A percentile compares a stretch with the other conserved stretches of the same genome.
These are phyloP conservation scores for Chloropsis hardwickii DNA, from an alignment of 2,113 vertebrate genomes.

Conservation along the genomic window DNA sequence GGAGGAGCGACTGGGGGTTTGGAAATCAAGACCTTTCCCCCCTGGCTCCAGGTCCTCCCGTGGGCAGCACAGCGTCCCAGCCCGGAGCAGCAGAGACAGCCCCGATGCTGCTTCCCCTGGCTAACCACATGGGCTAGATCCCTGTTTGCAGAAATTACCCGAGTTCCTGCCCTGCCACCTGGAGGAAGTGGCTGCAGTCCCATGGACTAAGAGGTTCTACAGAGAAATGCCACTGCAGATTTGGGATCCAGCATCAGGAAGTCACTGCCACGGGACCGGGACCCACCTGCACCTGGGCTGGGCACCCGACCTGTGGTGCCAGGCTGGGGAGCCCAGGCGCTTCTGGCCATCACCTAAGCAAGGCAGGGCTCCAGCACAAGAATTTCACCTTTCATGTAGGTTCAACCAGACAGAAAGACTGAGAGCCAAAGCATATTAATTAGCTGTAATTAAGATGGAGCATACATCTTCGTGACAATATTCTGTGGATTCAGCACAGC, in stretches of 20 bases:
- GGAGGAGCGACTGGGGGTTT: not conserved
- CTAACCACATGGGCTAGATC: fast-evolving
- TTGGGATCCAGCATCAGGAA: fast-evolving
- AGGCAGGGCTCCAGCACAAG: not conserved
- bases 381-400: too few relatives aligned
- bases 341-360: not conserved
- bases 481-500: not conserved
- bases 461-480: not conserved
- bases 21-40: fast-evolving
- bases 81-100: not conserved
- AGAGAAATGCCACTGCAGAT: not conserved
- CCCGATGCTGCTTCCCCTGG: fast-evolving
- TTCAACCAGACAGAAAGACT: not conserved
- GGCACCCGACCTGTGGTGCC: not conserved
- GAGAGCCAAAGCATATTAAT: not conserved
- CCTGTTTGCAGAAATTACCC: fast-evolving
- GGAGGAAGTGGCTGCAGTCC: not conserved
- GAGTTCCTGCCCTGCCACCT: not conserved
- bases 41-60: fast-evolving
- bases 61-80: not conserved
- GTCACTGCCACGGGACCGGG: fast-evolving
- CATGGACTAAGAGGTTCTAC: fast-evolving
- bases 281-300: not conserved
- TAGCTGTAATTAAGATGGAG: not conserved
- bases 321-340: not conserved